Evolutionary conservation across 2,888 invertebrate genomes (phyloP), one percentile per base, ranked within the genome.

Genomic region (Tiphia femorata): DNA sequence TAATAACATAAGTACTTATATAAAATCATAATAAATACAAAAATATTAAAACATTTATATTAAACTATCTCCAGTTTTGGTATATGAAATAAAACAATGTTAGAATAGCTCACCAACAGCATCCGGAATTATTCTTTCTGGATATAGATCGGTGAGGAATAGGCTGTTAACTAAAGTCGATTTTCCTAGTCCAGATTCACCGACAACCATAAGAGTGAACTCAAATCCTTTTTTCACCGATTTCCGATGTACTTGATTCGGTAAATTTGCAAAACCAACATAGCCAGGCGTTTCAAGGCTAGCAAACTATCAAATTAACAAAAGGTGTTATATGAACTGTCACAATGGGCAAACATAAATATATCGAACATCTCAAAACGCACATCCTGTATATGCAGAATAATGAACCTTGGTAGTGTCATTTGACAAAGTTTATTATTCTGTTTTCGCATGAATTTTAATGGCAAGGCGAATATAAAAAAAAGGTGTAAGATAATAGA

Each of bases 211-310:
- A 8, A 98, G 86, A 0, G 97, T 97, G 82, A 98, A 98, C 85
- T 97, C 97, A 81, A 98, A 98, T 17, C 97, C 97, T 81, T 97
- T 97, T 84, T 98, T 98, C 49, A 97, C 97, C 0, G 96, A 97
- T 84, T 98, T 98, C 63, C 97, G 88, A 84, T 98, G 97, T 20
- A 98, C 97, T 85, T 97, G 97, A 84, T 97, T 97, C 1, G 97
- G 97, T 30, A 98, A 85, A 86, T 97, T 97, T 46, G 97, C 97
- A 84, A 96, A 96, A 2, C 96, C 96, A 29, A 96, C 88, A 86
- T 97, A 97, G 17, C 94, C 94, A 23, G 94, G 93, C 0, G 94
- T 93, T 84, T 94, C 94, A 70, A 94, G 84, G 77, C 91, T 92
- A 47, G 93, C 91, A 85, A 94, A 95, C 94, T 94, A 84, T 17